A percentile compares a stretch with the other conserved stretches of the same genome.
Conservation (phyloP, 1,140 invertebrate genomes). For the Caerostris darwini region DNA sequence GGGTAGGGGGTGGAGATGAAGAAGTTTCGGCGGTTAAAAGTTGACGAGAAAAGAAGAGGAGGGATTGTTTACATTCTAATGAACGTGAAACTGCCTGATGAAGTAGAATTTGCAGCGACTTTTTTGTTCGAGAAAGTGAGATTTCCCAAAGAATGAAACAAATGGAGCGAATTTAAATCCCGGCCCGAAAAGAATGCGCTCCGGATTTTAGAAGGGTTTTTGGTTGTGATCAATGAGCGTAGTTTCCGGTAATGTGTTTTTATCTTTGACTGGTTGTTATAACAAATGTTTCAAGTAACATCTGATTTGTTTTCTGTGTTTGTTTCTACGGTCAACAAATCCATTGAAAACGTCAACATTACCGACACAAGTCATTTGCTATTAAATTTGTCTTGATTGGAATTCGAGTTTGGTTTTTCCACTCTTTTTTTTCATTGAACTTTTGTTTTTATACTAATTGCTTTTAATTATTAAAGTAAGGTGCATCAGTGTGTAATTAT, state of each 20-base stretch:
- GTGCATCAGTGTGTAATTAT: too few species aligned
- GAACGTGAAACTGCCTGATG: background rate
- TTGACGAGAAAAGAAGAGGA: background rate
- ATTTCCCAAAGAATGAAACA: background rate
- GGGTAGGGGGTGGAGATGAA: background rate
- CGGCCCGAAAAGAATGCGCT: background rate
- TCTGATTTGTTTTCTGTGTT: too few species aligned
- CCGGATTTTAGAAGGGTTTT: background rate
- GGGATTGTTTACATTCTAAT: constrained; percentile 44
- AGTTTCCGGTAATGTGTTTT: background rate
- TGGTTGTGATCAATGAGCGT: background rate
- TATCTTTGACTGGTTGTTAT: too few species aligned
- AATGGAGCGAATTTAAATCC: background rate
- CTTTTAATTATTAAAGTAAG: too few species aligned
- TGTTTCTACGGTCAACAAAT: too few species aligned
- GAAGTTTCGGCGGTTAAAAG: background rate
- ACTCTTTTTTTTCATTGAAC: too few species aligned
- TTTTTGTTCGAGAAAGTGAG: background rate
- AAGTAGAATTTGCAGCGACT: background rate
- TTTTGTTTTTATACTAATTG: too few species aligned
- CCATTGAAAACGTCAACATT: too few species aligned
- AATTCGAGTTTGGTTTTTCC: too few species aligned
- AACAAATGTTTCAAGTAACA: too few species aligned
- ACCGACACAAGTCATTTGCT: too few species aligned
- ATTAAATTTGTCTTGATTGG: too few species aligned